phyloP scores from a whole-genome alignment of 2,888 invertebrate species.

The Colletes collaris region DNA sequence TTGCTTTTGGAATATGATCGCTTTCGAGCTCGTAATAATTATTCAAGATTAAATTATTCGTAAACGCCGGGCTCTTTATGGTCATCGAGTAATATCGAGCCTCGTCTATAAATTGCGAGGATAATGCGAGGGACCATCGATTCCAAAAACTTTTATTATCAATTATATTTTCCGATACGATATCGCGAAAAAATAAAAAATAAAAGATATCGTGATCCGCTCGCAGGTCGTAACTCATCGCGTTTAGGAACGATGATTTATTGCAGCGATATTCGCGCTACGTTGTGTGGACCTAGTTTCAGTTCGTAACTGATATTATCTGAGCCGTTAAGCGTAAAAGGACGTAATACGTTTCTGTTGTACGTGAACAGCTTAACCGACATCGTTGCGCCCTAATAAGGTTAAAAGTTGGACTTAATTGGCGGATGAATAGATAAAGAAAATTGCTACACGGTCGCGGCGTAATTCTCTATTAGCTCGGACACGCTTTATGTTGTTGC shows the following conservation, averaged over 20 bases:
- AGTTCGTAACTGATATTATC: constrained; percentile 44
- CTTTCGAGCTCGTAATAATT: neutral
- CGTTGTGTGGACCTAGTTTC: constrained; percentile 34
- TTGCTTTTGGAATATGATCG: neutral
- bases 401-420: constrained; percentile 45
- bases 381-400: constrained; percentile 27
- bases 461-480: neutral
- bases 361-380: constrained; percentile 27
- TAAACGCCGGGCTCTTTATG: too few relatives aligned
- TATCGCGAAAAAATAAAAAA: constrained; percentile 4
- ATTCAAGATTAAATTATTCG: too few relatives aligned
- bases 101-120: constrained; percentile 3
- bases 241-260: constrained; percentile 37
- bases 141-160: constrained; percentile 18
- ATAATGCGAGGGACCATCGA: neutral
- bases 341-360: constrained; percentile 41
- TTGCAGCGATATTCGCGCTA: constrained; percentile 8
- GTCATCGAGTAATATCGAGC: too few relatives aligned
- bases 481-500: neutral
- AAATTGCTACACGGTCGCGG: constrained; percentile 2
- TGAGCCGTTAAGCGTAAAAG: constrained; percentile 43
- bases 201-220: constrained; percentile 6
- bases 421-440: constrained; percentile 35
- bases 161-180: constrained; percentile 25
- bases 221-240: neutral